Evolutionary conservation across 2,888 invertebrate species (phyloP).

Genomic region (Cynaeus angustus): DNA sequence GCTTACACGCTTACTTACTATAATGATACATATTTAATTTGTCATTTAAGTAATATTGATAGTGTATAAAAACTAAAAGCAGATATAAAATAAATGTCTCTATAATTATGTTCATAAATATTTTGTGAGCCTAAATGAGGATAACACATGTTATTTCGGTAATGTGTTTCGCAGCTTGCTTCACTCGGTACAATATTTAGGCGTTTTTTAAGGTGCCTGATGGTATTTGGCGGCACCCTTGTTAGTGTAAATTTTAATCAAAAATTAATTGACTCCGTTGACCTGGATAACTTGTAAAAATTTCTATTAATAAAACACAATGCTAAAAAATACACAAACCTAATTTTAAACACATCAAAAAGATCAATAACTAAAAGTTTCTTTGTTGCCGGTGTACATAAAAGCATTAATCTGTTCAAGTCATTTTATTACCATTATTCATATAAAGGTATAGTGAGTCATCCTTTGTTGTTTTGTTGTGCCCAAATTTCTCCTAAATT

Average conservation of each 20-base stretch:
- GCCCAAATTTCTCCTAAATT: slow-evolving; percentile 59
- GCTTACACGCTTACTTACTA: slow-evolving; percentile 60
- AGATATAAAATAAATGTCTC: slow-evolving; percentile 59
- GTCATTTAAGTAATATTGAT: slow-evolving; percentile 61
- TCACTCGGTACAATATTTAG: slow-evolving; percentile 12
- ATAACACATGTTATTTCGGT: slow-evolving; percentile 58
- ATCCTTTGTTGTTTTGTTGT: slow-evolving; percentile 61
- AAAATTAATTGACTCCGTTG: slow-evolving; percentile 39
- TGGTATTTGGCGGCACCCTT: slow-evolving; percentile 24
- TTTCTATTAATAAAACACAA: slow-evolving; percentile 44
- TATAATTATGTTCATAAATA: slow-evolving; percentile 59
- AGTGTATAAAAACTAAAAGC: slow-evolving; percentile 59
- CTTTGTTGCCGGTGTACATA: slow-evolving; percentile 58
- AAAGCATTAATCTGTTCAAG: slow-evolving; percentile 60
- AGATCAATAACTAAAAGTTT: slow-evolving; percentile 60
- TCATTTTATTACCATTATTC: slow-evolving; percentile 63
- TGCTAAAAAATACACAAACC: slow-evolving; percentile 48
- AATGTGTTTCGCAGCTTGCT: slow-evolving; percentile 39
- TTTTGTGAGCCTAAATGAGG: slow-evolving; percentile 58
- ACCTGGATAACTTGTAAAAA: slow-evolving; percentile 39
- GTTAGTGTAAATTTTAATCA: slow-evolving; percentile 39
- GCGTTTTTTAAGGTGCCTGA: slow-evolving; percentile 25
- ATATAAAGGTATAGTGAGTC: slow-evolving; percentile 60
- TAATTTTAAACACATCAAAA: slow-evolving; percentile 53
- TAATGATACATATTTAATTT: slow-evolving; percentile 67